Base-by-base conservation (phyloP, 2,113 vertebrate genomes). In the Mus spicilegus region DNA sequence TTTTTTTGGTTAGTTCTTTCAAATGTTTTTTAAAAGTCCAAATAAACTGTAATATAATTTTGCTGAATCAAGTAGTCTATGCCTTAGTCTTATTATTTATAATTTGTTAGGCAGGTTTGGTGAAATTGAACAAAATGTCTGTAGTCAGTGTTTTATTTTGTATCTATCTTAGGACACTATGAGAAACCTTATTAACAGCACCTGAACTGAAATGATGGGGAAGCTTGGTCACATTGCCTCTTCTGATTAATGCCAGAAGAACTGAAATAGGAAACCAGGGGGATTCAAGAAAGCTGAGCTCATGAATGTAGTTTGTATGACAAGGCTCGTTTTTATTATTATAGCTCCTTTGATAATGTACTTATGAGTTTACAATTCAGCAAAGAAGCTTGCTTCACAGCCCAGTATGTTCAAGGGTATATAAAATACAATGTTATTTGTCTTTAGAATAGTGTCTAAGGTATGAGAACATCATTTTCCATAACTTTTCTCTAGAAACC, bases 1-100 rank as follows among this genome's bases (percentile, higher is more conserved):
- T 51, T 78, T 94, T 73, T 78, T 65, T 65, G 7, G 13, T 82
- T 92, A 42, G 75, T 67, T 51, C 14, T 4, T 91, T 91, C 87
- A 95, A 84, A 81, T 39, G 80, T 6, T 72, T 92, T 92, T 13
- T 19, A 90, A 95, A 91, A 95, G 20, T 73, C 67, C 86, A 39
- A 78, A 36, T 81, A 91, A 93, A 94, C 6, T 91, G n/a, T 20
- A 91, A 24, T 89, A 20, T 84, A 75, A 89, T 92, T 96, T 95
- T 95, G 42, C 42, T 93, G n/a, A 89, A 87, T 65, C 90, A 82
- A 95, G 63, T 78, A 93, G 72, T 93, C 5, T 10, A 84, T 90
- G 22, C 17, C 5, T 36, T 92, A 73, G 65, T 82, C 12, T 89
- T 54, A 10, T 4, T 75, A 93, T 91, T 93, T 82, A 81, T 5